Percentiles rank a stretch among this genome's conserved stretches.
Evolutionary conservation across 1,140 invertebrate species (phyloP).

Genomic region (Drosophila grimshawi): DNA sequence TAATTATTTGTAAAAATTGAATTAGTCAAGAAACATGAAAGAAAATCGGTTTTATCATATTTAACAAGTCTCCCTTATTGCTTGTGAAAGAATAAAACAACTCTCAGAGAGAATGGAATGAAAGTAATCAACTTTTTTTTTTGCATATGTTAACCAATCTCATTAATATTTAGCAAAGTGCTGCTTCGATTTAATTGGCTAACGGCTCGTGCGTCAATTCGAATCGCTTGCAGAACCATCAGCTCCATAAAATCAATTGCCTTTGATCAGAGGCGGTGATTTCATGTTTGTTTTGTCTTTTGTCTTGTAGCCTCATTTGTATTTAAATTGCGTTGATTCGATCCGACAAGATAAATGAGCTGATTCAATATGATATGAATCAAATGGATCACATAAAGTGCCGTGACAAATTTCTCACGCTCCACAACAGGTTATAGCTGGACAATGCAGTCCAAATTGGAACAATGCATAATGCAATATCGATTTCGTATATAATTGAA

Average conservation of each 20-base stretch:
- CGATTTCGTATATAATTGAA: slow-evolving; percentile 44
- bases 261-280: slow-evolving; percentile 51
- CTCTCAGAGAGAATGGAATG: no score
- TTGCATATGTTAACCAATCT: no score
- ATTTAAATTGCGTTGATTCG: slow-evolving; percentile 49
- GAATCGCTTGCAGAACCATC: slow-evolving; percentile 29
- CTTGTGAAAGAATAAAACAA: no score
- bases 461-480: slow-evolving; percentile 13
- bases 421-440: slow-evolving; percentile 57
- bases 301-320: slow-evolving; percentile 52
- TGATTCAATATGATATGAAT: slow-evolving; percentile 51
- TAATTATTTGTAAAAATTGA: no score
- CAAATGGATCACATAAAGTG: slow-evolving; percentile 64
- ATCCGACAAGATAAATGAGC: slow-evolving; percentile 31
- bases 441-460: background rate
- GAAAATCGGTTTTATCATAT: no score
- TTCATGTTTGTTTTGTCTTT: background rate
- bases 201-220: slow-evolving; percentile 8
- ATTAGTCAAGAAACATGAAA: no score
- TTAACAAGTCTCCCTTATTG: no score
- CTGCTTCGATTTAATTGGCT: background rate
- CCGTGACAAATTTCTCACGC: slow-evolving; percentile 66
- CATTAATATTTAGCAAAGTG: no score
- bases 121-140: no score
- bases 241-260: slow-evolving; percentile 55